These are phyloP conservation scores for Pseudomyrmex pallidus DNA, from an alignment of 1,140 invertebrate genomes.

Conservation along the genomic window DNA sequence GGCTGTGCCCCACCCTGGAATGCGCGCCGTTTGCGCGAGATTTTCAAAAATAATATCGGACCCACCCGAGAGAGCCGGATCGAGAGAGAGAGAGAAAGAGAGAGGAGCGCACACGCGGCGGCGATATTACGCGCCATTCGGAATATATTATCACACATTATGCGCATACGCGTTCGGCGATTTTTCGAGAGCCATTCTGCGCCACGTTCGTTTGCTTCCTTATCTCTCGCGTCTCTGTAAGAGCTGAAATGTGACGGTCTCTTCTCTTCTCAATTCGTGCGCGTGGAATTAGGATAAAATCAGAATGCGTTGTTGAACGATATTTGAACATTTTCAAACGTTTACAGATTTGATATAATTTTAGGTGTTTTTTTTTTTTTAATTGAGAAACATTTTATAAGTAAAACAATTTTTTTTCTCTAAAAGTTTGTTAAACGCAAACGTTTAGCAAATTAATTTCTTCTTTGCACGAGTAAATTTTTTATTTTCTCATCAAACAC, in stretches of 20 bases:
- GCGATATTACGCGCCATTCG: conserved; percentile 62
- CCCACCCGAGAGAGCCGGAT: conserved; percentile 67
- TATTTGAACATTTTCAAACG: too few relatives aligned
- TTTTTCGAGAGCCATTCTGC: conserved; percentile 22
- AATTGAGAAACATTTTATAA: too few relatives aligned
- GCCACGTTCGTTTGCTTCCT: not conserved
- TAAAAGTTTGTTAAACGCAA: not conserved
- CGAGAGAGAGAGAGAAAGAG: conserved; percentile 18
- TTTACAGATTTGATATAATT: too few relatives aligned
- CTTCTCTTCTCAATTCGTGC: not conserved
- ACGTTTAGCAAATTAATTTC: conserved; percentile 2
- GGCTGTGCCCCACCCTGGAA: conserved; percentile 84
- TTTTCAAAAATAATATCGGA: conserved; percentile 82
- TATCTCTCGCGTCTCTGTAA: not conserved
- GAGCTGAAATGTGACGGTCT: not conserved
- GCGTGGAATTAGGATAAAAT: not conserved
- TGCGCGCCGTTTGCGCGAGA: conserved; percentile 82
- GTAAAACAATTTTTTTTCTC: conserved; percentile 3
- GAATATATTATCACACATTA: conserved; percentile 43
- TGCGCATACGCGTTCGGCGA: not conserved
- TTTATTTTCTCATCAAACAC: not conserved
- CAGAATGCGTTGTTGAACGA: too few relatives aligned
- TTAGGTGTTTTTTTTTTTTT: too few relatives aligned
- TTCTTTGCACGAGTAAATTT: conserved; percentile 24
- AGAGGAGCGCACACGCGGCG: not conserved